These are phyloP conservation scores for Lipotes vexillifer DNA, from an alignment of 2,113 vertebrate species.

Conservation along the genomic window DNA sequence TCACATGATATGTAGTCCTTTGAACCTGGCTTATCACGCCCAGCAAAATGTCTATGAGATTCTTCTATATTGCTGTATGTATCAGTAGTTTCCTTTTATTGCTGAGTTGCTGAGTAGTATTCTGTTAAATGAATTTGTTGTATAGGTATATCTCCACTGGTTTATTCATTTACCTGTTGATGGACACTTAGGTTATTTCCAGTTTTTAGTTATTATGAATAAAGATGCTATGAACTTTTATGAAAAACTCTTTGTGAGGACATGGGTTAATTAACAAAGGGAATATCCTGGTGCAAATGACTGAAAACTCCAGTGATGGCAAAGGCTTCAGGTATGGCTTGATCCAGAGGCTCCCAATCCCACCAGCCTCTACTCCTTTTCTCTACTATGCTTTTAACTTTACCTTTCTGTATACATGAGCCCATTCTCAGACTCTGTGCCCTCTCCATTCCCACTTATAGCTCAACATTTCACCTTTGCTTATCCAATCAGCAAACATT, in stretches of 20 bases:
- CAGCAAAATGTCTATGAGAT: neutral
- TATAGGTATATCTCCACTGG: neutral
- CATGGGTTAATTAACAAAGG: neutral
- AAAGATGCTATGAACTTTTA: neutral
- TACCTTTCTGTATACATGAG: neutral
- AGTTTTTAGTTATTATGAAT: neutral
- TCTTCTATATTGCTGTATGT: rapidly evolving
- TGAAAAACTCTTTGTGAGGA: neutral
- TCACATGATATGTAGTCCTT: neutral
- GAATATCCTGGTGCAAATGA: neutral
- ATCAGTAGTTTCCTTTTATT: neutral
- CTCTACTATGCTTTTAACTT: neutral
- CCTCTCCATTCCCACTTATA: neutral
- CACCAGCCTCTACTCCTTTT: neutral
- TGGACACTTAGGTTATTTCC: neutral
- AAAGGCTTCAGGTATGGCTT: neutral
- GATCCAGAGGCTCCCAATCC: neutral
- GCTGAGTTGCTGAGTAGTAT: no score
- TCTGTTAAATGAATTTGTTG: neutral
- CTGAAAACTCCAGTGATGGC: neutral
- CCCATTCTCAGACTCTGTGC: neutral
- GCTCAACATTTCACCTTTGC: neutral
- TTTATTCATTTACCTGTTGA: neutral
- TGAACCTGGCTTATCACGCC: neutral
- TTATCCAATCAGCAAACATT: neutral